Evolutionary conservation across 2,797 vertebrate species (phyloP).

Genomic region (Hafferia zeledoni): DNA sequence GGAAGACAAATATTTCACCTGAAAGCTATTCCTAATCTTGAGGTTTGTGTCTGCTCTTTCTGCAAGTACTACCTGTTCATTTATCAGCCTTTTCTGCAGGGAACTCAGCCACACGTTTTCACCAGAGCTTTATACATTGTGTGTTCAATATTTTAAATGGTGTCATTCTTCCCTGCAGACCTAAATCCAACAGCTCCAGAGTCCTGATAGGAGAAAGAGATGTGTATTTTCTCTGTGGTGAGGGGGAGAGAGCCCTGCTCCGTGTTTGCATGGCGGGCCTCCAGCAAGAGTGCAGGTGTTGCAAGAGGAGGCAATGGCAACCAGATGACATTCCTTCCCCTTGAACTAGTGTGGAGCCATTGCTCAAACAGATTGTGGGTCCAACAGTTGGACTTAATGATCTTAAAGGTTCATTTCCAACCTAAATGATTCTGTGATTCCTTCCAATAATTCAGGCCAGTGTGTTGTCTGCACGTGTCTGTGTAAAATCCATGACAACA

Average conservation of each 20-base stretch:
- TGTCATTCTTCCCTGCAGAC: background rate
- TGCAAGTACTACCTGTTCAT: background rate
- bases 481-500: background rate
- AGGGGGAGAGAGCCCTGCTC: background rate
- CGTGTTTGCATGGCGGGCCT: background rate
- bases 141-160: background rate
- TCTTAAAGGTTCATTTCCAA: background rate
- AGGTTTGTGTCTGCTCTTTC: background rate
- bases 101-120: background rate
- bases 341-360: background rate
- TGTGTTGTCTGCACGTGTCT: background rate
- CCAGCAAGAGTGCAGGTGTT: conserved; percentile 32
- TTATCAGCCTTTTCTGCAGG: background rate
- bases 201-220: background rate
- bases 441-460: background rate
- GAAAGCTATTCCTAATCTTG: background rate
- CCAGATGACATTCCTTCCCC: conserved; percentile 58
- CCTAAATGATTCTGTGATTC: background rate
- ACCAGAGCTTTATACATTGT: background rate
- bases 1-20: conserved; percentile 10
- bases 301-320: conserved; percentile 38
- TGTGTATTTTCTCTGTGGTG: conserved; percentile 33
- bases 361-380: background rate
- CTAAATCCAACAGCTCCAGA: background rate
- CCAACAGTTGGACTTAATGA: background rate